phyloP scores from a whole-genome alignment of 1,140 invertebrate genomes.

The Cydia strobilella region DNA sequence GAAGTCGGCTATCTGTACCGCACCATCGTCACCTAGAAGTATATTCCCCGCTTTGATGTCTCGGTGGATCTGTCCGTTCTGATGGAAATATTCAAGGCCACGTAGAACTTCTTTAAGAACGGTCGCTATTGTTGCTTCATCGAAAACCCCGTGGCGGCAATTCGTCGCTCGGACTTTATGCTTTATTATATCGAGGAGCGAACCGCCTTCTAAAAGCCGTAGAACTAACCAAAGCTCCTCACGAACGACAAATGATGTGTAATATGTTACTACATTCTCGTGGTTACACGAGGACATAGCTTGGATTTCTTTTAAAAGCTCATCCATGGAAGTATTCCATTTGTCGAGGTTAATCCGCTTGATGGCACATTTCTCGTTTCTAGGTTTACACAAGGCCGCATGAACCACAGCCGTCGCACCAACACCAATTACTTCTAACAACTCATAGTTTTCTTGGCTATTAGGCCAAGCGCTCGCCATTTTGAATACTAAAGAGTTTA shows the following conservation, averaged over 20 bases:
- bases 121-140: constrained; percentile 99
- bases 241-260: constrained; percentile 98
- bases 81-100: constrained; percentile 99
- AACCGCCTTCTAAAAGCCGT: constrained; percentile 91
- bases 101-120: constrained; percentile 98
- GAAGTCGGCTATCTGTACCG: constrained; percentile 98
- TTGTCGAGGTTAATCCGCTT: constrained; percentile 99
- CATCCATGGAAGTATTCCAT: constrained; percentile 99
- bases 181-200: constrained; percentile 98
- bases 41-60: constrained; percentile 99
- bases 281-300: constrained; percentile 99
- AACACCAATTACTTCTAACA: constrained; percentile 95
- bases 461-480: constrained; percentile 90
- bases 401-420: constrained; percentile 98
- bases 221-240: constrained; percentile 99
- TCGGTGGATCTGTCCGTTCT: constrained; percentile 99
- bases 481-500: constrained; percentile 23
- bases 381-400: constrained; percentile 94
- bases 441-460: constrained; percentile 96
- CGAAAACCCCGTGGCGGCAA: constrained; percentile 98
- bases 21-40: constrained; percentile 97
- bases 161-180: constrained; percentile 96
- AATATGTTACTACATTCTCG: constrained; percentile 99
- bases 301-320: constrained; percentile 96
- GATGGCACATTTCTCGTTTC: constrained; percentile 98